These are phyloP conservation scores for Pampusana beccarii DNA, from an alignment of 2,113 vertebrate species.

Conservation along the genomic window DNA sequence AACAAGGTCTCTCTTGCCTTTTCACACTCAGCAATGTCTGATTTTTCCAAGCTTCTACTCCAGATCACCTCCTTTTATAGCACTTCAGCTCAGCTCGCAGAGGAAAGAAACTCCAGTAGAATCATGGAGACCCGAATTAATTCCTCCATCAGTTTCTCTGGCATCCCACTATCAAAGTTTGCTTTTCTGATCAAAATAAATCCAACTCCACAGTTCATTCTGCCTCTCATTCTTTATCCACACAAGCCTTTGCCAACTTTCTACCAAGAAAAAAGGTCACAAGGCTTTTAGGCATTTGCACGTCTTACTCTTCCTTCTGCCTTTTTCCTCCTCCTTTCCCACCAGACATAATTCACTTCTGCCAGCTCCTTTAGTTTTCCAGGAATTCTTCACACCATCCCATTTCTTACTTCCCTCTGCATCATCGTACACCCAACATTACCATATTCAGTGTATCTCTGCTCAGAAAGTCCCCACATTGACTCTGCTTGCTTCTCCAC, in stretches of 20 bases:
- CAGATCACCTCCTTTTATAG: background rate
- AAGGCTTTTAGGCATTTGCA: background rate
- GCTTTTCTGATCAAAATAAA: slow-evolving; percentile 2
- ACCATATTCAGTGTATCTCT: background rate
- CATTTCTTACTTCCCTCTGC: background rate
- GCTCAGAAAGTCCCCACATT: background rate
- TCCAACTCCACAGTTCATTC: background rate
- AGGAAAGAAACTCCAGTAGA: background rate
- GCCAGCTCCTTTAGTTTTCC: background rate
- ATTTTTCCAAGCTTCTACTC: background rate
- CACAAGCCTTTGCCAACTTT: background rate
- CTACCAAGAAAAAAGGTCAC: background rate
- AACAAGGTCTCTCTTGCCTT: background rate
- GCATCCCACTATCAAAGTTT: background rate
- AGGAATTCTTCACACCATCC: background rate
- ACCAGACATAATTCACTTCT: background rate
- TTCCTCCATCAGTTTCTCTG: background rate
- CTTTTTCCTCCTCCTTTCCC: background rate
- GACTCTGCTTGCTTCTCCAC: background rate
- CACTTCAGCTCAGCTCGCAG: background rate
- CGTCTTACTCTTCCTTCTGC: background rate
- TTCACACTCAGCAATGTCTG: background rate
- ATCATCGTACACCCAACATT: background rate
- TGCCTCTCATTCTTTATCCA: background rate
- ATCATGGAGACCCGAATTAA: background rate